Evolutionary conservation across 2,888 invertebrate species (phyloP), one percentile per base, ranked within the genome.

Genomic region (Napeogenes sylphis): DNA sequence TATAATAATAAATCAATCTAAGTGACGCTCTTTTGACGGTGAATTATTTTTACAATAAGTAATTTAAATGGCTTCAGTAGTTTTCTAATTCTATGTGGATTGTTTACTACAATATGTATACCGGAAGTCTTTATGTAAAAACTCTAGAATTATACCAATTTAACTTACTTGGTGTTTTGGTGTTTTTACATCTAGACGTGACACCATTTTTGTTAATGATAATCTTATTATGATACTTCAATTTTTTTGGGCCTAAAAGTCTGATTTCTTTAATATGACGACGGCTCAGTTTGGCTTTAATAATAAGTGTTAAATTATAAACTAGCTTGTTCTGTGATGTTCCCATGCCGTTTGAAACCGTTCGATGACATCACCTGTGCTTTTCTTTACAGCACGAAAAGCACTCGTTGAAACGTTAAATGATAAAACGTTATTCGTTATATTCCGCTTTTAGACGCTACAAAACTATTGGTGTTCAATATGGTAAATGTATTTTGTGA

Each of bases 11-110:
- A 76, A 78, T 80, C 80, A 81, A 77, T 68, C 64, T 83, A 70
- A 82, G 78, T 78, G 77, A 80, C 81, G 81, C 80, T 83, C 79
- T 79, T 80, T 80, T 74, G 76, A 76, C 74, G 74, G 74, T 75
- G 68, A 73, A 74, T 81, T 82, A 80, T 83, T 84, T 83, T 81
- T 82, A 82, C 81, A 80, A 66, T 75, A 73, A 77, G 63, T 73
- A 75, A 72, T 69, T 70, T 72, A 77, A 45, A 51, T 51, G 60
- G 55, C 51, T 62, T 63, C 6, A 30, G 51, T 51, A 30, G 30
- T 21, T 51, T n/a, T 47, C 21, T 51, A 10, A 30, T 6, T 51
- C 21, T 51, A 6, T 42, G 42, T 42, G 42, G 42, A 10, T 42
- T 42, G 42, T 10, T 42, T 42, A 10, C 8, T 42, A 8, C 10